Evolutionary conservation across 2,797 vertebrate species (phyloP).

Genomic region (Huso huso): DNA sequence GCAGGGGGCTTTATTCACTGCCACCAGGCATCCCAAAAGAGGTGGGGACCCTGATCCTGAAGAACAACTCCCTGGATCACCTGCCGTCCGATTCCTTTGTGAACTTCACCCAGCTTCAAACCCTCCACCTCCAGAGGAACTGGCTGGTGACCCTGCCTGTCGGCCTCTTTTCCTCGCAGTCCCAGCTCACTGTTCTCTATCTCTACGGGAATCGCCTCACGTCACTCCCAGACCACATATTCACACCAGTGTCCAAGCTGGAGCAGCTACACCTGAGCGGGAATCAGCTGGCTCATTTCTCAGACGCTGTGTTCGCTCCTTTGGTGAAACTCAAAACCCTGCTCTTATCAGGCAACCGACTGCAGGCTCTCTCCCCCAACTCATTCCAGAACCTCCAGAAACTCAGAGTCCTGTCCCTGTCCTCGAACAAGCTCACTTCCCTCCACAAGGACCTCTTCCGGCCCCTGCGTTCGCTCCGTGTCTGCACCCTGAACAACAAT

Average conservation of each 20-base stretch:
- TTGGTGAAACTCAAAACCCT: slow-evolving; percentile 3
- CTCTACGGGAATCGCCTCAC: background rate
- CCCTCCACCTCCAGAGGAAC: slow-evolving; percentile 9
- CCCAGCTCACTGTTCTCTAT: slow-evolving; percentile 1
- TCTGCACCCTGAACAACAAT: slow-evolving; percentile 7
- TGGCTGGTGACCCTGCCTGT: background rate
- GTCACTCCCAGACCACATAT: background rate
- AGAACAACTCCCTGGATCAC: slow-evolving; percentile 6
- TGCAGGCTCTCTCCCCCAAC: background rate
- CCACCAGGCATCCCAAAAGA: background rate
- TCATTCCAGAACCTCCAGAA: background rate
- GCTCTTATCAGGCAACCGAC: background rate
- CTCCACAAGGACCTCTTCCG: background rate
- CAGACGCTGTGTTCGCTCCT: background rate
- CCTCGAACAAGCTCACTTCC: background rate
- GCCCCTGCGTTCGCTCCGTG: background rate
- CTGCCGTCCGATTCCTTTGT: background rate
- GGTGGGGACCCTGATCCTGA: slow-evolving; percentile 1
- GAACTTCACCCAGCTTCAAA: slow-evolving; percentile 3
- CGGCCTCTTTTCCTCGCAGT: background rate
- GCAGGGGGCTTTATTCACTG: background rate
- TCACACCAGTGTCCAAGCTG: background rate
- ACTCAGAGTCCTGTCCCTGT: background rate
- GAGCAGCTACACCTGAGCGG: background rate
- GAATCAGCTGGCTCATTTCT: background rate